Evolutionary conservation across 2,113 vertebrate genomes (phyloP), one percentile per base, ranked within the genome.

Genomic region (Hydrolagus affinis): DNA sequence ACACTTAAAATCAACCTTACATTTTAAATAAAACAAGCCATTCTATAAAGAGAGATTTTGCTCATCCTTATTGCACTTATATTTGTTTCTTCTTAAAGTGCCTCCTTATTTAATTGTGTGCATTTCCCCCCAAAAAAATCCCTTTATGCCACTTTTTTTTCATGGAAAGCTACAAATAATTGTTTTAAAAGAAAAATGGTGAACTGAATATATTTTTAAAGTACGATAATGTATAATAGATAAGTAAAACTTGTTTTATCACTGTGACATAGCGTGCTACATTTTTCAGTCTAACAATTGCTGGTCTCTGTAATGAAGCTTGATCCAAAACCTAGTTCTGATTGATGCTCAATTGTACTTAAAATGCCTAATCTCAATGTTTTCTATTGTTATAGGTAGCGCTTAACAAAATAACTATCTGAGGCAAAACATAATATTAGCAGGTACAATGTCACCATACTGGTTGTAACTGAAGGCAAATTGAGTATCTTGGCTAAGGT

Each of bases 71-170:
- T 30, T 83, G 78, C 78, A 83, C 25, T 83, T 17, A 83, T 66
- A 83, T 32, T 83, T 83, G 30, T 66, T 21, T 83, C 62, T 25
- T 83, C 78, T 83, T 23, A 66, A 83, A 83, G 78, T 83, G 78
- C 78, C 78, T 83, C 78, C 78, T 30, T 83, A 66, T 83, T 66
- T 83, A 66, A 66, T 83, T 60, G 23, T 32, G 66, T 83, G 4
- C 15, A 11, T 66, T 83, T 75, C 66, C 19, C 10, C 11, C 15
- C 60, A 32, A 28, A 80, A 64, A 25, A 7, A 19, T 30, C 78
- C 19, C 78, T 25, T 80, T 6, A 66, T 9, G 14, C 62, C 78
- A 66, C 62, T 60, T 66, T 19, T 32, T 28, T 23, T 32, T 15
- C 25, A 14, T 25, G 10, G 21, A 68, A 32, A 75, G 32, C 59